phyloP scores from a whole-genome alignment of 2,113 vertebrate genomes.

The Thamnaconus septentrionalis region DNA sequence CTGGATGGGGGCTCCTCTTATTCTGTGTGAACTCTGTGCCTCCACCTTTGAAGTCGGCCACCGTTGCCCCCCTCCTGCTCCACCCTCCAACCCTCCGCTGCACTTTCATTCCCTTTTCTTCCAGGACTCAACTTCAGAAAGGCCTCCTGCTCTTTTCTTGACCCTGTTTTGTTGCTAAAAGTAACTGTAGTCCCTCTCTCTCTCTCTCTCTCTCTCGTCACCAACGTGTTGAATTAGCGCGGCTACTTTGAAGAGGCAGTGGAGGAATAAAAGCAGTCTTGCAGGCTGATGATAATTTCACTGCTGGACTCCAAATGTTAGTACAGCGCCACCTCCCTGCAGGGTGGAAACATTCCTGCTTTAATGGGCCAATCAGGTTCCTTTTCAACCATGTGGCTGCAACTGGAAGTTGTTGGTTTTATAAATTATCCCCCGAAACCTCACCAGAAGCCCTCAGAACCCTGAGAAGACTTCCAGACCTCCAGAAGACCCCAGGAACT shows the following conservation, averaged over 20 bases:
- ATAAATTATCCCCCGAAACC: too few relatives aligned
- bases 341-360: slow-evolving; percentile 45
- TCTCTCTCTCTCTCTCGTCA: too few relatives aligned
- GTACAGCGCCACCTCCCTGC: slow-evolving; percentile 43
- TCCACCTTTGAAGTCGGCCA: slow-evolving; percentile 65
- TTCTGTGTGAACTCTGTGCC: slow-evolving; percentile 62
- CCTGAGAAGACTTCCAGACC: too few relatives aligned
- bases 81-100: slow-evolving; percentile 52
- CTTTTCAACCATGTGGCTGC: too few relatives aligned
- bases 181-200: too few relatives aligned
- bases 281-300: slow-evolving; percentile 47
- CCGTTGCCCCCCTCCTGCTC: slow-evolving; percentile 24
- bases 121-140: slow-evolving; percentile 14
- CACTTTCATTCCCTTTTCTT: slow-evolving; percentile 49
- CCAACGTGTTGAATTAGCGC: slow-evolving; percentile 51
- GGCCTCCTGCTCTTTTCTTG: too few relatives aligned
- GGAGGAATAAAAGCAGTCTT: slow-evolving; percentile 45
- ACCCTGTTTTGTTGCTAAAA: too few relatives aligned
- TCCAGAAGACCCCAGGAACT: too few relatives aligned
- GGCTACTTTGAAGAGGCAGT: slow-evolving; percentile 42
- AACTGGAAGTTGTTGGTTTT: too few relatives aligned
- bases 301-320: slow-evolving; percentile 26
- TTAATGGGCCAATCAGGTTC: neutral
- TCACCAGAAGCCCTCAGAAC: too few relatives aligned
- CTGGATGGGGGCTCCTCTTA: slow-evolving; percentile 49